Percentiles rank a stretch among this genome's conserved stretches.
phyloP scores from a whole-genome alignment of 2,888 invertebrate species.

The Apamea sordens region DNA sequence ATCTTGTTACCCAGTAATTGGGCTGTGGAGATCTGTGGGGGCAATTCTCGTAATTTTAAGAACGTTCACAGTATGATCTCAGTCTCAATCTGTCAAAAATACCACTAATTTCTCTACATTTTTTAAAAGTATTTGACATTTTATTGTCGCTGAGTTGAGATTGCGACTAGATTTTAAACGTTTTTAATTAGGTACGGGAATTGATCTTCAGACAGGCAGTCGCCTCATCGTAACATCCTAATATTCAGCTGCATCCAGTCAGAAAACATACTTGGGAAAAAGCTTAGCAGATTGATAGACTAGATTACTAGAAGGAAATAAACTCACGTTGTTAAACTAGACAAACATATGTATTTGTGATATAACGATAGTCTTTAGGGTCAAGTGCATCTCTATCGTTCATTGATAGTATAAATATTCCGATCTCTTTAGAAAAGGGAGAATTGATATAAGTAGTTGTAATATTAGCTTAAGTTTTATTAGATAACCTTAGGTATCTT shows the following conservation, averaged over 20 bases:
- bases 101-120: too few relatives aligned
- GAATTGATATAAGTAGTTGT: slow-evolving; percentile 15
- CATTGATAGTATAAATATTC: slow-evolving; percentile 56
- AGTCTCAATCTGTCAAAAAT: too few relatives aligned
- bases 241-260: background rate
- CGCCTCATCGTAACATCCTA: background rate
- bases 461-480: slow-evolving; percentile 13
- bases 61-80: too few relatives aligned
- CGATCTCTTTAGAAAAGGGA: slow-evolving; percentile 11
- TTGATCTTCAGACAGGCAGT: background rate
- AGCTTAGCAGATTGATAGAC: background rate
- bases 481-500: slow-evolving; percentile 38
- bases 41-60: too few relatives aligned
- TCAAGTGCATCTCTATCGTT: slow-evolving; percentile 40
- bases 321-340: slow-evolving; percentile 13
- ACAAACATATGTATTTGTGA: slow-evolving; percentile 30
- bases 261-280: background rate
- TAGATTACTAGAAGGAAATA: slow-evolving; percentile 22
- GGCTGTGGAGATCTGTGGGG: too few relatives aligned
- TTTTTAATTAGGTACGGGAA: too few relatives aligned
- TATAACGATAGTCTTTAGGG: slow-evolving; percentile 30
- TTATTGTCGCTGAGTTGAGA: too few relatives aligned
- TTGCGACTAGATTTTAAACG: too few relatives aligned
- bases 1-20: background rate
- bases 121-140: too few relatives aligned